phyloP scores from a whole-genome alignment of 1,140 invertebrate species.

The Heliconius himera region DNA sequence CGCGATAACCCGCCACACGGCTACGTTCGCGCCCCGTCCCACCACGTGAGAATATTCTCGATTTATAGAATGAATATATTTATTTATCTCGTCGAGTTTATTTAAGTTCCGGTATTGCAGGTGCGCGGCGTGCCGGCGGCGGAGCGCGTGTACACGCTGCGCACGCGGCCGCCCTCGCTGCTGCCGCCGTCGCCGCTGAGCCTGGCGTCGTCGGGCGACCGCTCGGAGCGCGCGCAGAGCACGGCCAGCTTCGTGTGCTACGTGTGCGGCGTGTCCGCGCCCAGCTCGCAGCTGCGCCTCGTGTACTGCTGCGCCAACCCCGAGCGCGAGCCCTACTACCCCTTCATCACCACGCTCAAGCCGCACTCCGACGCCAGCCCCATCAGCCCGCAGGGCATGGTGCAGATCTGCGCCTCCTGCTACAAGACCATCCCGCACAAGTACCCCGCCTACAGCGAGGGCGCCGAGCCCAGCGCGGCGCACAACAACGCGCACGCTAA shows the following conservation, averaged over 20 bases:
- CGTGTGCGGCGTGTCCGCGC: constrained; percentile 91
- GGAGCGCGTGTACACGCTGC: constrained; percentile 90
- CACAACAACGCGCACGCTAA: constrained; percentile 67
- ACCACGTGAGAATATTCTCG: constrained; percentile 42
- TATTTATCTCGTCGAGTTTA: no score
- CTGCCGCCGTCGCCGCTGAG: constrained; percentile 75
- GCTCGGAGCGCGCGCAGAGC: constrained; percentile 77
- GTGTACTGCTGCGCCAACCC: constrained; percentile 93
- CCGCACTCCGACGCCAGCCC: constrained; percentile 91
- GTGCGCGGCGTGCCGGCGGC: constrained; percentile 86
- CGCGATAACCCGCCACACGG: constrained; percentile 36
- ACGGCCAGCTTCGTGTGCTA: constrained; percentile 92
- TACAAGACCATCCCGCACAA: constrained; percentile 91
- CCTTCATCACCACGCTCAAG: constrained; percentile 90
- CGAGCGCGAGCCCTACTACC: constrained; percentile 93
- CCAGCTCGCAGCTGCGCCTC: constrained; percentile 88
- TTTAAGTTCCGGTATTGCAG: no score
- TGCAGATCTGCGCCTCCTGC: constrained; percentile 92
- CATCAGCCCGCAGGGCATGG: constrained; percentile 87
- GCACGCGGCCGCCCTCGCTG: constrained; percentile 86
- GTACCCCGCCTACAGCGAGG: constrained; percentile 87
- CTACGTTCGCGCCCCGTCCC: constrained; percentile 9
- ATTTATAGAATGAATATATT: no score
- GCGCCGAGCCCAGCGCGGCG: constrained; percentile 59
- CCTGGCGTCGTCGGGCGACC: constrained; percentile 69